phyloP scores from a whole-genome alignment of 2,113 vertebrate genomes.

The Pangasianodon gigas region DNA sequence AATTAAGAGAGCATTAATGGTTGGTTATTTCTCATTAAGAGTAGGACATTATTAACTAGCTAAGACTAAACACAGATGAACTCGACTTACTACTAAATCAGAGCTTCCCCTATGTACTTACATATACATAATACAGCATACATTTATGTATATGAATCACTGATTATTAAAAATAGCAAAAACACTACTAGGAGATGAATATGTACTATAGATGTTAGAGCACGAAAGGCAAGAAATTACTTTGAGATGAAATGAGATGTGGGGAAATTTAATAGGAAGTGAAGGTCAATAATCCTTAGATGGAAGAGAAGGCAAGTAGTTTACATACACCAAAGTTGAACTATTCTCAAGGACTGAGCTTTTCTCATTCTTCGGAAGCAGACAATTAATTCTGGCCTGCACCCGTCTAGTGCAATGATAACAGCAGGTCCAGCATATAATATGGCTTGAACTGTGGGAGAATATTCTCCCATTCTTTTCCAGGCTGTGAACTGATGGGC shows the following conservation, averaged over 20 bases:
- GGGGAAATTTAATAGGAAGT: not conserved
- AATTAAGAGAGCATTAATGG: conserved; percentile 57
- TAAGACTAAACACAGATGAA: conserved; percentile 41
- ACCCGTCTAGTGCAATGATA: conserved; percentile 9
- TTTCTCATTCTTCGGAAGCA: conserved; percentile 8
- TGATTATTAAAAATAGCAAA: not conserved
- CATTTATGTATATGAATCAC: not conserved
- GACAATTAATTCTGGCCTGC: conserved; percentile 39
- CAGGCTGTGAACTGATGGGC: conserved; percentile 53
- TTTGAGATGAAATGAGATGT: not conserved
- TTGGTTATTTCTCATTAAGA: conserved; percentile 55
- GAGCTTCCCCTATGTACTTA: not conserved
- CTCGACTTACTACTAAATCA: not conserved
- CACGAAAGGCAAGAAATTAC: not conserved
- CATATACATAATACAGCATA: not conserved
- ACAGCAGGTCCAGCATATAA: conserved; percentile 49
- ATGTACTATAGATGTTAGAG: not conserved
- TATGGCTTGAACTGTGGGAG: conserved; percentile 20
- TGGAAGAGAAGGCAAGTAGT: not conserved
- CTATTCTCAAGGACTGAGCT: not conserved
- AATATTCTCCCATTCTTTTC: conserved; percentile 46
- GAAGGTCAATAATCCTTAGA: not conserved
- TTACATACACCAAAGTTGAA: conserved; percentile 4
- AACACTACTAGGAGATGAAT: not conserved
- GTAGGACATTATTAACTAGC: conserved; percentile 48